A percentile compares a stretch with the other conserved stretches of the same genome.
These are phyloP conservation scores for Sander lucioperca DNA, from an alignment of 2,113 vertebrate genomes.

Conservation along the genomic window DNA sequence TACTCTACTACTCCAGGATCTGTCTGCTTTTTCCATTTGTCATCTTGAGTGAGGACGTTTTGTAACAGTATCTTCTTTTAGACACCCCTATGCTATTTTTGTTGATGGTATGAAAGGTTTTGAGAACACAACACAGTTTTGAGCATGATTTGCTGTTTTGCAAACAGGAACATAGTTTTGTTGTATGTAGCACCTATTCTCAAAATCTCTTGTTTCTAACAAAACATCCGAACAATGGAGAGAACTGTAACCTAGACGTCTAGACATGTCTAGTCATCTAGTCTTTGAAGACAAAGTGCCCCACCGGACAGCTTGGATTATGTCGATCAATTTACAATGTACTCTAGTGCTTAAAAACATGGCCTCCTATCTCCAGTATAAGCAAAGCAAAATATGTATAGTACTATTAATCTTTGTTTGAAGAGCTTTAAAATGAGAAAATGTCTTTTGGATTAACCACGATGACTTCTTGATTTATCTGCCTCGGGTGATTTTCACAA, in stretches of 20 bases:
- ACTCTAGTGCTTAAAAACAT: too few species aligned
- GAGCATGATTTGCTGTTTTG: background rate
- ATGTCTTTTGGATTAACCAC: background rate
- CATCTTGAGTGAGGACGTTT: background rate
- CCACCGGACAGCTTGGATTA: slow-evolving; percentile 6
- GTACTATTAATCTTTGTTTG: background rate
- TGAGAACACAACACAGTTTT: background rate
- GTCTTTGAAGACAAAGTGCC: background rate
- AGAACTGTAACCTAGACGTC: slow-evolving; percentile 1
- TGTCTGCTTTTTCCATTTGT: too few species aligned
- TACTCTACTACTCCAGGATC: too few species aligned
- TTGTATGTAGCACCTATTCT: background rate
- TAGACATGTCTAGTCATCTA: too few species aligned
- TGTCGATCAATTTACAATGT: background rate
- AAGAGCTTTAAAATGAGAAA: background rate
- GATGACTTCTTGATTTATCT: slow-evolving; percentile 4
- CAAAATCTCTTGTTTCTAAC: background rate
- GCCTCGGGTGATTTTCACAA: background rate
- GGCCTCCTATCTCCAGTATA: too few species aligned
- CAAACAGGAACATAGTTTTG: background rate
- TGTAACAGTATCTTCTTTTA: background rate
- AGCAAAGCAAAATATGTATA: too few species aligned
- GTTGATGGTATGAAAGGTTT: background rate
- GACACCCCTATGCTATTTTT: background rate
- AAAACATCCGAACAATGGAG: background rate